These are phyloP conservation scores for Clarias gariepinus DNA, from an alignment of 2,113 vertebrate genomes.

Conservation along the genomic window DNA sequence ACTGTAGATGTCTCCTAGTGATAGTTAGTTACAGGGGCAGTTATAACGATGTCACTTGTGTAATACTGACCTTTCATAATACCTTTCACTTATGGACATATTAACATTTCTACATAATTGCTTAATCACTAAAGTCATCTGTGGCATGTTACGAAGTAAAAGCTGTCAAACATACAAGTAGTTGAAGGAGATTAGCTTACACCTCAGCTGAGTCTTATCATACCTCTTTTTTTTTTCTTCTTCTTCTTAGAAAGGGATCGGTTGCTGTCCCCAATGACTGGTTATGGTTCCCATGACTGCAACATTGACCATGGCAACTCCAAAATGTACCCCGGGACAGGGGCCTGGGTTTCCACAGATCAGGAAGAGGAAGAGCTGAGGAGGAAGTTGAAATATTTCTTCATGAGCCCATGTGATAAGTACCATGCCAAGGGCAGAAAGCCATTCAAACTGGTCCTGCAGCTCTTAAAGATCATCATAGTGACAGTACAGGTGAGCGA, in stretches of 20 bases:
- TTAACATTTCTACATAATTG: background rate
- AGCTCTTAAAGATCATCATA: constrained; percentile 86
- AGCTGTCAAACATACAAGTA: background rate
- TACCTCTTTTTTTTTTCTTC: background rate
- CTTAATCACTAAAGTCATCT: background rate
- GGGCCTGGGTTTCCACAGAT: constrained; percentile 62
- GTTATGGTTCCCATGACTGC: constrained; percentile 61
- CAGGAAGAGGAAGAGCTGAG: constrained; percentile 81
- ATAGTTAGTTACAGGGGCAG: background rate
- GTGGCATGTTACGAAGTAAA: background rate
- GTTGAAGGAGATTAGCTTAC: constrained; percentile 5
- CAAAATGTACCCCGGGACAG: constrained; percentile 7
- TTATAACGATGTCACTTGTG: background rate
- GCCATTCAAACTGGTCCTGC: constrained; percentile 83
- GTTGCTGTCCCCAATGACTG: constrained; percentile 42
- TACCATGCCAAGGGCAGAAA: constrained; percentile 88
- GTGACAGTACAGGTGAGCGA: constrained; percentile 84
- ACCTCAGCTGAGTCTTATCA: background rate
- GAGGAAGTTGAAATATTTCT: constrained; percentile 89
- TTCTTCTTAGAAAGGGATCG: constrained; percentile 54
- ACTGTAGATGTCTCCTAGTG: background rate
- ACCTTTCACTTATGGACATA: background rate
- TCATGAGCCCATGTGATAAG: constrained; percentile 95
- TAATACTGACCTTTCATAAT: background rate
- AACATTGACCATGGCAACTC: constrained; percentile 46